Evolutionary conservation across 2,888 invertebrate species (phyloP).

Genomic region (Cyclophora albipunctata): DNA sequence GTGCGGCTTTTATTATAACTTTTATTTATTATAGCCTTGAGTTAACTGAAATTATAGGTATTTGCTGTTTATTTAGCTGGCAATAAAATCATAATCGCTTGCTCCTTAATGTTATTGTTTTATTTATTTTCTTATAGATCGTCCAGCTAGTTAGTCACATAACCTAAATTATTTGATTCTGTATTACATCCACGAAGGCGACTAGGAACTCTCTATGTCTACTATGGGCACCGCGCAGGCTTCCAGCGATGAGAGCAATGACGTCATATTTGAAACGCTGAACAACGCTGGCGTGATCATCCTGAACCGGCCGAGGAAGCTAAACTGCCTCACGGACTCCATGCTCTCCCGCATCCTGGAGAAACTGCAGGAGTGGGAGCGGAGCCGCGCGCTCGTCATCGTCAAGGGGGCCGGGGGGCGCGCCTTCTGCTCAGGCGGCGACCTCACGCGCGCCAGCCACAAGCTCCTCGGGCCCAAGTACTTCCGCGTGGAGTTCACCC

Average conservation of each 20-base stretch:
- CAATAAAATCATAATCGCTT: no score
- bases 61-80: no score
- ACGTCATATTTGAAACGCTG: constrained; percentile 64
- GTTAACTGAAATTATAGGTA: no score
- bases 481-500: constrained; percentile 89
- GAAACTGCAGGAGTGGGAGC: constrained; percentile 85
- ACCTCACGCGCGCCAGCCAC: constrained; percentile 86
- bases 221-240: no score
- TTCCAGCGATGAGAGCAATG: constrained; percentile 12
- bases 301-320: constrained; percentile 83
- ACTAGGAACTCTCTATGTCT: no score
- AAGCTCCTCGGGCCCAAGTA: constrained; percentile 81
- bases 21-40: no score
- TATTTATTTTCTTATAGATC: no score
- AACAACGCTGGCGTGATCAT: constrained; percentile 80
- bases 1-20: no score
- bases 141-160: no score
- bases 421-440: constrained; percentile 99
- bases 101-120: no score
- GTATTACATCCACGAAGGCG: no score
- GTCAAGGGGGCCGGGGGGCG: constrained; percentile 91
- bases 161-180: no score
- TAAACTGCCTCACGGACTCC: constrained; percentile 84
- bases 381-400: constrained; percentile 79
- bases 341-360: constrained; percentile 86